Base-by-base conservation (phyloP, 2,113 vertebrate genomes). In the Tetrao urogallus region DNA sequence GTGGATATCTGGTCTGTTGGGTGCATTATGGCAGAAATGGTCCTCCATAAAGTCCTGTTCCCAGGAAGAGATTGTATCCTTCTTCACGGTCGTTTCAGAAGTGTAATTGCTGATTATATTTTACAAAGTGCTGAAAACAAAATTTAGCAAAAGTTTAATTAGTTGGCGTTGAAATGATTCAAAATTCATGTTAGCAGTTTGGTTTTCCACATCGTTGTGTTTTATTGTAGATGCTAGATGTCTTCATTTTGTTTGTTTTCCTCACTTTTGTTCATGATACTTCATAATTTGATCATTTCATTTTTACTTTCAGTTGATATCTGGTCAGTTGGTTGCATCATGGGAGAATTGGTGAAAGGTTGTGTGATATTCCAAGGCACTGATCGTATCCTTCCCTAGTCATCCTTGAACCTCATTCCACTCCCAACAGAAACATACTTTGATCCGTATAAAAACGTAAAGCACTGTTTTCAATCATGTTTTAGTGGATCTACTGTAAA, bases 291-390 rank as follows among this genome's bases (percentile, higher is more conserved):
- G 97, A 92, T 97, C 98, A 98, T 98, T 98, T 98, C 98, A 98
- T 94, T 98, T 97, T 97, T 98, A 96, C 98, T 98, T 98, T 98
- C 98, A 99, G 99, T 99, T 98, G 99, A 99, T 98, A 99, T 99
- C 98, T 99, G 99, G 99, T 99, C 99, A 97, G 99, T 99, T 97
- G 99, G 99, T 95, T 99, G 99, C 98, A 99, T 99, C 98, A 99
- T 99, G 99, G 99, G 99, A 97, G 99, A 99, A 98, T 99, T 99
- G 99, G 99, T 99, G 97, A 99, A 99, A 98, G 99, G 99, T 98
- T 98, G 98, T 97, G 99, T 99, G 97, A 99, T 99, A 98, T 99
- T 99, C 98, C 99, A 99, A 98, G 99, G 99, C 97, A 99, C 99
- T 95, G 99, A 99, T 98, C 99, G 99, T 99, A 99, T 99, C 99